Evolutionary conservation across 1,140 invertebrate genomes (phyloP), one percentile per base, ranked within the genome.

Genomic region (Holotrichia oblita): DNA sequence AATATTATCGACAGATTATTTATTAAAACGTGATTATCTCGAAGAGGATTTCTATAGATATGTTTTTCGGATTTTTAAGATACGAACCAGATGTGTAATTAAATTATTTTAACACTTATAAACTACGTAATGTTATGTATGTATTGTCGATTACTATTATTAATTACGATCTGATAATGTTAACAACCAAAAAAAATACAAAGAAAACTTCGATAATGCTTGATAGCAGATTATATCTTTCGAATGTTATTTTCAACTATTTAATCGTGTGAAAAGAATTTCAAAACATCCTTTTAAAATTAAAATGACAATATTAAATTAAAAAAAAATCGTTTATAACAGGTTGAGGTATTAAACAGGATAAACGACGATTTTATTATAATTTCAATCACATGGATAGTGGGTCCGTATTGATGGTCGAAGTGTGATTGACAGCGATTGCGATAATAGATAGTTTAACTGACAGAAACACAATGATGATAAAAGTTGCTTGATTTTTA

Each of bases 31-130:
- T 55, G 12, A 14, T 55, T 55, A 55, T 55, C 17, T 55, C 48
- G 6, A 55, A 20, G 6, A 17, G 6, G 48, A 55, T 55, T 55
- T 14, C n/a, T 7, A 55, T n/a, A n/a, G n/a, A 0, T 17, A 17
- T 17, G 17, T 55, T 17, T n/a, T 14, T 55, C n/a, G 48, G 27
- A 34, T 34, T 34, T 34, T 34, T 34, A 34, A 34, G 27, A 34
- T 34, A 34, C 4, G 27, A 34, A 34, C 27, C 27, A 34, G 27
- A 34, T 34, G 7, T n/a, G 14, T 17, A 55, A 55, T 55, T 55
- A 17, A 55, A 55, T 55, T 55, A 55, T 55, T 55, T 55, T 55
- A 17, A 55, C 14, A 55, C 48, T n/a, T 14, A 55, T 55, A 55
- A 14, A 55, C 0, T 55, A 55, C 48, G 7, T 55, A 55, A n/a